Conservation (phyloP, 92 coral and sea anemone species). For the Epizoanthus illoricatus region DNA sequence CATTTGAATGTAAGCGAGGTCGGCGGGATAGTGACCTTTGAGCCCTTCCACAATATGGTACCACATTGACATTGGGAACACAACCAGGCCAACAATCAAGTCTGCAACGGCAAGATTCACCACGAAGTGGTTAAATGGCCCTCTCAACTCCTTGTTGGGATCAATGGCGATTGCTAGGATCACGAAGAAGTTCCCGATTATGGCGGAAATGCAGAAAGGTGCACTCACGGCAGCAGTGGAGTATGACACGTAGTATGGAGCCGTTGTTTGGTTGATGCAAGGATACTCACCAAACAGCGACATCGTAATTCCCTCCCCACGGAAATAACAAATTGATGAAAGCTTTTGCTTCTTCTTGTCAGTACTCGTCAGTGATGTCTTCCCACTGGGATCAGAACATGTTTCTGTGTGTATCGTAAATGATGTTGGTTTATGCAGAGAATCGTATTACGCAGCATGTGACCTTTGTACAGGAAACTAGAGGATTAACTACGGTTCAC, state of each 20-base stretch:
- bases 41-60: constrained; percentile 69
- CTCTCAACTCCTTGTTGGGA: constrained; percentile 73
- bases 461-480: too few relatives aligned
- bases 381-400: too few relatives aligned
- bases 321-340: too few relatives aligned
- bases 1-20: constrained; percentile 54
- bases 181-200: constrained; percentile 71
- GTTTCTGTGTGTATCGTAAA: too few relatives aligned
- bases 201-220: constrained; percentile 53
- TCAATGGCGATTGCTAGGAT: constrained; percentile 74
- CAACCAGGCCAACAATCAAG: constrained; percentile 66
- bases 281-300: constrained; percentile 74
- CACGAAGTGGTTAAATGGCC: constrained; percentile 75
- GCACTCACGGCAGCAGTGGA: constrained; percentile 57
- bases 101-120: constrained; percentile 81
- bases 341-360: too few relatives aligned
- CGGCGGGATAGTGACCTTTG: constrained; percentile 39
- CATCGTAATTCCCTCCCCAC: constrained; percentile 28
- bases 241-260: constrained; percentile 69
- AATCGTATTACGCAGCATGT: too few relatives aligned
- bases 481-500: too few relatives aligned
- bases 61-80: constrained; percentile 61
- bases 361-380: too few relatives aligned
- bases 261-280: constrained; percentile 57
- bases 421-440: too few relatives aligned